Conservation (phyloP, 1,140 invertebrate species). For the Drosophila lacteicornis region DNA sequence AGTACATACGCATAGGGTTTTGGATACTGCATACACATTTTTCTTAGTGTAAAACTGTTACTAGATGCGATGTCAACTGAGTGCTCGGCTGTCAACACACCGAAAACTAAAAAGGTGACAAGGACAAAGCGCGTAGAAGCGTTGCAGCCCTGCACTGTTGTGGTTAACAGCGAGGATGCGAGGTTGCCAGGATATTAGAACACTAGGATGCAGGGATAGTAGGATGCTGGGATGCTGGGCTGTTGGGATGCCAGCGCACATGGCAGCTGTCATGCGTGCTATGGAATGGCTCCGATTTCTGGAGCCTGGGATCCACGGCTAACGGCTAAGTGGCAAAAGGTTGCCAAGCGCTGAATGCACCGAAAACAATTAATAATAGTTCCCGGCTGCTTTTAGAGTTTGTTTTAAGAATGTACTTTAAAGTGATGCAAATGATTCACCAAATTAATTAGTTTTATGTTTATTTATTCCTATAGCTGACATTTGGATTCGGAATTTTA, state of each 20-base stretch:
- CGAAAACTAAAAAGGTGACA: slow-evolving; percentile 82
- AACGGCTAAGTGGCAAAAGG: slow-evolving; percentile 61
- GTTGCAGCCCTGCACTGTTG: slow-evolving; percentile 49
- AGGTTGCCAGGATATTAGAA: slow-evolving; percentile 19
- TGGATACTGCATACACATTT: background rate
- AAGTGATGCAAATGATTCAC: background rate
- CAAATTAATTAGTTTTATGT: too few relatives aligned
- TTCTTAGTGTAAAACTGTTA: slow-evolving; percentile 11
- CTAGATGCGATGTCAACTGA: slow-evolving; percentile 64
- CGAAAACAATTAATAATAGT: background rate
- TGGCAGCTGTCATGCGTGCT: slow-evolving; percentile 79
- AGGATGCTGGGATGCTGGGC: background rate
- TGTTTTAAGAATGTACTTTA: too few relatives aligned
- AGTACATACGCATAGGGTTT: too few relatives aligned
- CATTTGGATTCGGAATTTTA: too few relatives aligned
- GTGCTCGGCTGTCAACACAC: slow-evolving; percentile 76
- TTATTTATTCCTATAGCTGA: too few relatives aligned
- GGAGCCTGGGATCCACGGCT: slow-evolving; percentile 39
- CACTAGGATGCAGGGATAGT: slow-evolving; percentile 3
- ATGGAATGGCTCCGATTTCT: slow-evolving; percentile 52
- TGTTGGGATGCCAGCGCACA: slow-evolving; percentile 41
- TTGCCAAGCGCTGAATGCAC: slow-evolving; percentile 51
- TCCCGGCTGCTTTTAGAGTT: background rate
- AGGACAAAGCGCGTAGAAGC: slow-evolving; percentile 66
- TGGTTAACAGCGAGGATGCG: slow-evolving; percentile 39